Base-by-base conservation (phyloP, 2,888 invertebrate genomes). In the Tipula lateralis region DNA sequence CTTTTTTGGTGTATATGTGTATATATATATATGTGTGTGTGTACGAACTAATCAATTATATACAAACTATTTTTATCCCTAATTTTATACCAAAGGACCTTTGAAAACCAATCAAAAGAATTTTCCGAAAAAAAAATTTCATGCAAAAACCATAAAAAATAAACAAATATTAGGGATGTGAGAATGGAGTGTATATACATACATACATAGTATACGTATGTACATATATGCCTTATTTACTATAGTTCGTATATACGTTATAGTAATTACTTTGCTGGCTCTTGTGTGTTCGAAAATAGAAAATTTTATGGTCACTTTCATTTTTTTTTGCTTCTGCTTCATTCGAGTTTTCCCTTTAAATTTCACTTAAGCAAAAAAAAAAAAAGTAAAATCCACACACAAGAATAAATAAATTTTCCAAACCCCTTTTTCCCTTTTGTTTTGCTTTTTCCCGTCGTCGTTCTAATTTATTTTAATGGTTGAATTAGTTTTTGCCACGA, bases 401-500 rank as follows among this genome's bases (percentile, higher is more conserved):
- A 66, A 66, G n/a, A 66, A 66, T 66, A 66, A 24, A 66, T 66
- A 66, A 66, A 66, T 66, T 66, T 66, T 66, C 66, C 66, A 66
- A 66, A 66, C 66, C 66, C 66, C 66, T 66, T 66, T 44, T 66
- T 66, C 66, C 66, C 66, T 66, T 24, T 66, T 66, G 19, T 66
- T n/a, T 66, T 66, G 9, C 19, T 66, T 66, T 32, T 66, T 66
- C 66, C 24, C 66, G 24, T 66, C 66, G 66, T 66, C 66, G 66
- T 66, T 66, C 7, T 66, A 66, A 66, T 66, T 66, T 66, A 66
- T 66, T 66, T 66, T 66, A 66, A 66, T 66, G 66, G 66, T 66
- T 66, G 66, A 66, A 66, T 66, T 66, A 66, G 66, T 66, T 66
- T 66, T 66, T 66, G 66, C 66, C 66, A 66, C 66, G 66, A 66